Evolutionary conservation across 2,797 vertebrate genomes (phyloP), one percentile per base, ranked within the genome.

Genomic region (Oreonectes daqikongensis): DNA sequence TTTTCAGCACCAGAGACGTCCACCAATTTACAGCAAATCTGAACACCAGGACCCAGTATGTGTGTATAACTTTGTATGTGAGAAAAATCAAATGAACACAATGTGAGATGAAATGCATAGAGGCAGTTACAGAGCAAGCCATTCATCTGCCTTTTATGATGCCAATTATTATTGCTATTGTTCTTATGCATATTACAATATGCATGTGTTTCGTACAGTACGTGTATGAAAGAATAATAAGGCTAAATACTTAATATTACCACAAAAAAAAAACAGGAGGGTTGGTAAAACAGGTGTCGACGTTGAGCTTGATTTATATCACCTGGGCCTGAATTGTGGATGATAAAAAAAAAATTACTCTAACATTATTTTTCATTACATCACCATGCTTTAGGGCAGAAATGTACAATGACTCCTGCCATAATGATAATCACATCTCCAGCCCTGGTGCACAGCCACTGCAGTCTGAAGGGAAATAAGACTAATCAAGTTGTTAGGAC

Each of bases 271-370:
- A 42, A 42, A 14, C 9, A 35, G 78, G 72, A 70, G 64, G 79
- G 75, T 81, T 87, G 85, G 86, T 88, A 4, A n/a, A n/a, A n/a
- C n/a, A n/a, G n/a, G n/a, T n/a, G n/a, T n/a, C n/a, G 12, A 88
- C 71, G 40, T 64, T 26, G 75, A 77, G 80, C 81, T 61, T 44
- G 86, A 90, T 89, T 91, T 85, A 90, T 89, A 69, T 76, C 28
- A 68, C 63, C 65, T 67, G 44, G 70, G 69, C 68, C 64, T 86
- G 88, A 89, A 91, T 88, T 89, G 87, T 80, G 77, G 82, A 86
- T 86, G 84, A 90, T 90, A 87, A 87, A 88, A 88, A 82, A 85
- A 84, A 83, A 81, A 89, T 88, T 87, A 88, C 83, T 81, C 81
- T 84, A 80, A 44, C 4, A 67, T 84, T 72, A 85, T 88, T 86